Conservation (phyloP, 2,888 invertebrate genomes). For the Nomada ferruginata region DNA sequence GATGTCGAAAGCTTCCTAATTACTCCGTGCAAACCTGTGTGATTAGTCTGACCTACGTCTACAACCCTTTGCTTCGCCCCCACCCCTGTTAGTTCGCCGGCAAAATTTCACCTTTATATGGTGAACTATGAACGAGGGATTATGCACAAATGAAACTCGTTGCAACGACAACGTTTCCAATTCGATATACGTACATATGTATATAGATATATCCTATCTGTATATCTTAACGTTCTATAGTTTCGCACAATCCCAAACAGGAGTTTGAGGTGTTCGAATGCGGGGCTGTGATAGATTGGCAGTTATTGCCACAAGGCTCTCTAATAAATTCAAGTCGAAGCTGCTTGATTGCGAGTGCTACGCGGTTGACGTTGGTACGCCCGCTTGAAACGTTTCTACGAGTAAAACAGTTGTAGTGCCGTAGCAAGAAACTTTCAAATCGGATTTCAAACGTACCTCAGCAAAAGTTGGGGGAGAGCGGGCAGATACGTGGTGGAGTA, state of each 20-base stretch:
- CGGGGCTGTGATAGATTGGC: slow-evolving; percentile 25
- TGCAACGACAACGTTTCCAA: slow-evolving; percentile 10
- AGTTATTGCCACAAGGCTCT: slow-evolving; percentile 32
- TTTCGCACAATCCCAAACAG: slow-evolving; percentile 21
- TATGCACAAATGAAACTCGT: slow-evolving; percentile 23
- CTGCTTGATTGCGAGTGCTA: slow-evolving; percentile 18
- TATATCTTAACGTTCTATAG: background rate
- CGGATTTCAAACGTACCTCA: slow-evolving; percentile 18
- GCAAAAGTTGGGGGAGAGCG: slow-evolving; percentile 1
- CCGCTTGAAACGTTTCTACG: background rate
- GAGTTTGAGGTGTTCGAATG: background rate
- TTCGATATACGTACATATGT: too few species aligned
- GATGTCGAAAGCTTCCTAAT: slow-evolving; percentile 80
- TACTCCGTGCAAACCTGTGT: slow-evolving; percentile 76
- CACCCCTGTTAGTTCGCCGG: slow-evolving; percentile 40
- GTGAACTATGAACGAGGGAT: slow-evolving; percentile 24
- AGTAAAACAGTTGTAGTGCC: background rate
- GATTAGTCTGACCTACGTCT: slow-evolving; percentile 65
- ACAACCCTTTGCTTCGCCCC: background rate
- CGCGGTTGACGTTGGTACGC: slow-evolving; percentile 7
- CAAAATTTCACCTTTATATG: slow-evolving; percentile 64
- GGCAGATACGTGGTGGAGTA: background rate
- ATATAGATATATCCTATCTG: background rate
- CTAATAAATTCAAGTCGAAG: slow-evolving; percentile 17
- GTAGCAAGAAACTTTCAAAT: slow-evolving; percentile 28